Base-by-base conservation (phyloP, 2,888 invertebrate genomes). In the Temnothorax rugatulus region DNA sequence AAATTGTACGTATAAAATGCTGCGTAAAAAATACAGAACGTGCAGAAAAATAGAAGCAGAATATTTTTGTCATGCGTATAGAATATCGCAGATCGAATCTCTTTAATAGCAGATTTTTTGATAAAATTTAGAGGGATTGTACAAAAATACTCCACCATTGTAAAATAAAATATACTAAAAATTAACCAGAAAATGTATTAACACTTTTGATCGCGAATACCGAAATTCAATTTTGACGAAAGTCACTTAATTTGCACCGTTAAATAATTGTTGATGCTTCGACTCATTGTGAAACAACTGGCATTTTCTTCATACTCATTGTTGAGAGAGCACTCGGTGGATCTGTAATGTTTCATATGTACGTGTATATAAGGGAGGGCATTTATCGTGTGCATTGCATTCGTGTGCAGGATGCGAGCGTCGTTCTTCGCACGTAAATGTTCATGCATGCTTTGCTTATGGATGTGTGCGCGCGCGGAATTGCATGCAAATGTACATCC, bases 401-500 rank as follows among this genome's bases (percentile, higher is more conserved):
- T 38, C 11, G 54, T 66, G n/a, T 69, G 54, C 15, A 34, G 44
- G 71, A 79, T 57, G 54, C 34, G 57, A 69, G 54, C 8, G 64
- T 4, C 11, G 54, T 79, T 79, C 54, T 71, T 79, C 15, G 54
- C 54, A 50, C 47, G 61, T 73, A 34, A 13, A 59, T 44, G 34
- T 25, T 34, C 13, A 18, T 4, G 68, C 29, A 7, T 52, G 25
- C 25, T 44, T 3, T 52, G 25, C 25, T 44, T 3, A 5, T 21
- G n/a, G 5, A 13, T 41, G 41, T 11, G 13, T 9, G 57, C 21
- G 38, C 25, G 9, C 52, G 76, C 44, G 8, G 75, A 86, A 69
- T 75, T 71, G 61, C 76, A 82, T 74, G 76, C 54, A 69, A 59
- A 79, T 79, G 79, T 44, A 79, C 71, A 79, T 71, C 71, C n/a